Evolutionary conservation across 2,797 vertebrate species (phyloP), one percentile per base, ranked within the genome.

Genomic region (Gallirallus australis): DNA sequence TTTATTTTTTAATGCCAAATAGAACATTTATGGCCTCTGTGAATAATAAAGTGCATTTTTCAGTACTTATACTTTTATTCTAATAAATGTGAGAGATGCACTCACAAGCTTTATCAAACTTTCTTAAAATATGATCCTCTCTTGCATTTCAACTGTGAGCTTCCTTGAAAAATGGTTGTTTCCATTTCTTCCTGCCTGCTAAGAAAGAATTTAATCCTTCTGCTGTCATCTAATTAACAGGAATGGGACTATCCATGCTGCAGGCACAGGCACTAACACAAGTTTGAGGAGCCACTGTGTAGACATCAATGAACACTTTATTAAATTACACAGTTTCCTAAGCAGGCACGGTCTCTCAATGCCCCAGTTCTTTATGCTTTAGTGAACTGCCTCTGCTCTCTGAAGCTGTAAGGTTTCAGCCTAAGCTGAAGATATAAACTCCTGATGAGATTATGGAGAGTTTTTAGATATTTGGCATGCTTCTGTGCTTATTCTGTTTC

Each of bases 281-380:
- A 94, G 96, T 96, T 95, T 97, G 97, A 97, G 92, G 93, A 96
- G 96, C 89, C 90, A 56, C 91, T 79, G 80, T 96, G 88, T 96
- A 97, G 97, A 97, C 97, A 97, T 97, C 97, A 97, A 80, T 97
- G 97, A 98, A 96, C 97, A 89, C 68, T 96, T 98, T 97, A 98
- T 98, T 98, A 97, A 98, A 98, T 98, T 97, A 98, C 96, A 97
- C 96, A 97, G 94, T 96, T 95, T 95, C 90, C 94, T 96, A 97
- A 98, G 97, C 97, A 97, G 92, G 93, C 94, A 82, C 21, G 6
- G 88, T 96, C 96, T 97, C 90, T 97, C 95, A 95, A 28, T 96
- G 90, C 71, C 89, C 95, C 96, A 75, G 30, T 97, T 95, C 94
- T 97, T 97, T 90, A 97, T 94, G 95, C 97, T 85, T 97, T 95